Percentiles rank a stretch among this genome's conserved stretches.
phyloP scores from a whole-genome alignment of 2,797 vertebrate genomes.

The Cyclura pinguis region DNA sequence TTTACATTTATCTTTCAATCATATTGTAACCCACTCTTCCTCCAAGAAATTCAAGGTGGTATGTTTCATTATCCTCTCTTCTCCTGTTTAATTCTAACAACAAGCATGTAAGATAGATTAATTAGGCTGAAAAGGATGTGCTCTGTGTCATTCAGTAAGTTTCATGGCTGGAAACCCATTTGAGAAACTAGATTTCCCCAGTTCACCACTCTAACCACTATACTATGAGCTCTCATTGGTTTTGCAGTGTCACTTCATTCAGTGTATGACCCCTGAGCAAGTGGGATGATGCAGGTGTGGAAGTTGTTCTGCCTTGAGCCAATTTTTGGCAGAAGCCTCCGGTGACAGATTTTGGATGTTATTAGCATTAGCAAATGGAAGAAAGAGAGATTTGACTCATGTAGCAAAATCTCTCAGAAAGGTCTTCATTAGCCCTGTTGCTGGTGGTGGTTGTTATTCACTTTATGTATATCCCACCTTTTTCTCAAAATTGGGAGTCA shows the following conservation, averaged over 20 bases:
- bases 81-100: background rate
- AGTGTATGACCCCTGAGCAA: background rate
- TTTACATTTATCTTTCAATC: background rate
- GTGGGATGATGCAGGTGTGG: background rate
- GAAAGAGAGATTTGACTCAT: background rate
- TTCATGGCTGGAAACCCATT: background rate
- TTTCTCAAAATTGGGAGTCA: too few species aligned
- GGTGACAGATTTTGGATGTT: background rate
- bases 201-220: background rate
- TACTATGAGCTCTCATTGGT: background rate
- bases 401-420: background rate
- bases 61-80: background rate
- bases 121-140: background rate
- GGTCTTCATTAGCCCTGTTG: background rate
- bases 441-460: too few species aligned
- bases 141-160: background rate
- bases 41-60: too few species aligned
- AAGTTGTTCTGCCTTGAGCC: background rate
- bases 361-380: background rate
- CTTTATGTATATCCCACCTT: too few species aligned
- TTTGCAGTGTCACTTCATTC: background rate
- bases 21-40: too few species aligned
- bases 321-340: background rate
- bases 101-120: background rate
- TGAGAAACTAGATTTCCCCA: background rate